These are phyloP conservation scores for Dipodomys ordii DNA, from an alignment of 2,113 vertebrate genomes.

Conservation along the genomic window DNA sequence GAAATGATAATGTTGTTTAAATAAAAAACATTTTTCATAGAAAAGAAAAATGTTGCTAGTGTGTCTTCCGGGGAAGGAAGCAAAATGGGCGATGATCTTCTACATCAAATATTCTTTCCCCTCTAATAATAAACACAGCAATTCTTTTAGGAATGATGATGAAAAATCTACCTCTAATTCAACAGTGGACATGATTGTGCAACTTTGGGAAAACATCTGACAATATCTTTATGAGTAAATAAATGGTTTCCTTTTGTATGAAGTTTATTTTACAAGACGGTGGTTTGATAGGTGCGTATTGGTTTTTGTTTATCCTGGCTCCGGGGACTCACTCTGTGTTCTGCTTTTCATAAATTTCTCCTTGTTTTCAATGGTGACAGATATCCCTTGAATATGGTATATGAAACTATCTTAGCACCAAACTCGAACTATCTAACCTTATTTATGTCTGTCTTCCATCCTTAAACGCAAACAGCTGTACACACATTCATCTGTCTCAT, in stretches of 20 bases:
- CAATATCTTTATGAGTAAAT: slow-evolving; percentile 72
- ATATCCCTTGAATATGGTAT: slow-evolving; percentile 85
- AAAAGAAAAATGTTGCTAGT: not conserved
- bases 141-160: not conserved
- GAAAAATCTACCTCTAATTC: slow-evolving; percentile 59
- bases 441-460: slow-evolving; percentile 86
- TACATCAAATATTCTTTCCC: not conserved
- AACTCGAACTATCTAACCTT: slow-evolving; percentile 82
- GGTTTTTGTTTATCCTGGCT: slow-evolving; percentile 83
- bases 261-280: slow-evolving; percentile 80
- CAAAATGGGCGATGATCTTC: no score
- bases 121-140: not conserved
- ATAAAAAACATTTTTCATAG: not conserved
- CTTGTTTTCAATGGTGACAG: slow-evolving; percentile 84
- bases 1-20: not conserved
- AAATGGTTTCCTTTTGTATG: slow-evolving; percentile 77
- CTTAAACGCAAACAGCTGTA: slow-evolving; percentile 88
- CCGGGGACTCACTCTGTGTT: slow-evolving; percentile 74
- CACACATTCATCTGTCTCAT: slow-evolving; percentile 82
- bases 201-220: slow-evolving; percentile 58
- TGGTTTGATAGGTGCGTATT: slow-evolving; percentile 76
- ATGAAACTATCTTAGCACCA: slow-evolving; percentile 85
- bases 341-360: slow-evolving; percentile 86
- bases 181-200: slow-evolving; percentile 51
- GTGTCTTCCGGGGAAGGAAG: not conserved